These are phyloP conservation scores for Caligus rogercresseyi DNA, from an alignment of 1,140 invertebrate species.

Conservation along the genomic window DNA sequence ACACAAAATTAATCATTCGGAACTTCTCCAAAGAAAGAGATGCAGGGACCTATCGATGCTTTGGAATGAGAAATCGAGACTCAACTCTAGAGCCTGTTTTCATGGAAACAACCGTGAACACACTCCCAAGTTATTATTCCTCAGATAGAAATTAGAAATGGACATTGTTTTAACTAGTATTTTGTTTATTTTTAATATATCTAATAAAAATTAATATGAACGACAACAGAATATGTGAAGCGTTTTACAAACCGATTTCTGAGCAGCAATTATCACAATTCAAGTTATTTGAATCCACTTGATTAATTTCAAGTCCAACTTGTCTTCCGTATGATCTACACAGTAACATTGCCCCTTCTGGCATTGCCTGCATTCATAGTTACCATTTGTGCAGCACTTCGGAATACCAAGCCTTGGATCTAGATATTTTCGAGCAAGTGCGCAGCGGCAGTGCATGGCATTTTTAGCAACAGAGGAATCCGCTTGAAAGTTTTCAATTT, in stretches of 20 bases:
- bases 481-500: background rate
- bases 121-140: background rate
- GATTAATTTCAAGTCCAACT: background rate
- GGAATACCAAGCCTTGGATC: background rate
- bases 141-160: background rate
- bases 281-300: background rate
- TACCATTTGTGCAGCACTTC: background rate
- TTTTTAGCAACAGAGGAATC: background rate
- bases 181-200: too few relatives aligned
- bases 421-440: background rate
- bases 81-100: background rate
- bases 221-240: too few relatives aligned
- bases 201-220: too few relatives aligned
- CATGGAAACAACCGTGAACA: background rate
- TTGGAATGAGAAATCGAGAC: background rate
- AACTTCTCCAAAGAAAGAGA: background rate
- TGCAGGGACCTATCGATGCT: background rate
- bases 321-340: background rate
- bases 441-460: background rate
- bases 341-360: background rate
- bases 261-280: background rate
- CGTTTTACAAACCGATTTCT: background rate
- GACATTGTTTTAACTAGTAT: too few relatives aligned
- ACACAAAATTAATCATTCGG: background rate
- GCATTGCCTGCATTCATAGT: background rate